Evolutionary conservation across 2,113 vertebrate species (phyloP).

Genomic region (Anhinga anhinga): DNA sequence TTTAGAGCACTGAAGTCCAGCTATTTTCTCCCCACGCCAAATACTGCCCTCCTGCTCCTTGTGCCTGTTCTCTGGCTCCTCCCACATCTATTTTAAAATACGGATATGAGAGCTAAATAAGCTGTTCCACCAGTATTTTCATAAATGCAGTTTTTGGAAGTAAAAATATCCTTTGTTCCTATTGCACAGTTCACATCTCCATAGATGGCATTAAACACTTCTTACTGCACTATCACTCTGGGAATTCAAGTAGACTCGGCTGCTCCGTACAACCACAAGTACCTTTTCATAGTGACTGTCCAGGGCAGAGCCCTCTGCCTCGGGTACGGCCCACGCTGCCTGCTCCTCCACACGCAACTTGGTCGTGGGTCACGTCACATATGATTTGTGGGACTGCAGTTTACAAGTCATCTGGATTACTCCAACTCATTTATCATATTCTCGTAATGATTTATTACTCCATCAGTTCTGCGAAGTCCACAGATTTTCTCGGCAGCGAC

Average conservation of each 20-base stretch:
- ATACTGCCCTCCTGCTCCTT: neutral
- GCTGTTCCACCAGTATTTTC: neutral
- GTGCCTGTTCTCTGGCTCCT: neutral
- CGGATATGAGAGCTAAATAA: accelerated
- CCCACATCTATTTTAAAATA: neutral
- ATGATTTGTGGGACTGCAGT: neutral
- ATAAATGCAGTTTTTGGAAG: neutral
- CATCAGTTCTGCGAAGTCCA: neutral
- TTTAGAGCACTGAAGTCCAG: neutral
- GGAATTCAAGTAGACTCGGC: neutral
- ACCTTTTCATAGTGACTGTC: accelerated
- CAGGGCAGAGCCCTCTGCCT: neutral
- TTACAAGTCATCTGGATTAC: neutral
- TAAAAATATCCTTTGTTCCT: neutral
- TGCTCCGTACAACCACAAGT: neutral
- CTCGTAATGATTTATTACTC: neutral
- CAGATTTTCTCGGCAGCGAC: neutral
- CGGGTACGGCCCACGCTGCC: neutral
- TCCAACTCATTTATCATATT: neutral
- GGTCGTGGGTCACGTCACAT: accelerated
- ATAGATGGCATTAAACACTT: neutral
- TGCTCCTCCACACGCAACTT: neutral
- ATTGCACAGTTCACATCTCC: neutral
- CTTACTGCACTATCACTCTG: neutral
- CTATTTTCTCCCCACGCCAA: neutral